Evolutionary conservation across 2,113 vertebrate genomes (phyloP), one percentile per base, ranked within the genome.

Genomic region (Oryzias celebensis): DNA sequence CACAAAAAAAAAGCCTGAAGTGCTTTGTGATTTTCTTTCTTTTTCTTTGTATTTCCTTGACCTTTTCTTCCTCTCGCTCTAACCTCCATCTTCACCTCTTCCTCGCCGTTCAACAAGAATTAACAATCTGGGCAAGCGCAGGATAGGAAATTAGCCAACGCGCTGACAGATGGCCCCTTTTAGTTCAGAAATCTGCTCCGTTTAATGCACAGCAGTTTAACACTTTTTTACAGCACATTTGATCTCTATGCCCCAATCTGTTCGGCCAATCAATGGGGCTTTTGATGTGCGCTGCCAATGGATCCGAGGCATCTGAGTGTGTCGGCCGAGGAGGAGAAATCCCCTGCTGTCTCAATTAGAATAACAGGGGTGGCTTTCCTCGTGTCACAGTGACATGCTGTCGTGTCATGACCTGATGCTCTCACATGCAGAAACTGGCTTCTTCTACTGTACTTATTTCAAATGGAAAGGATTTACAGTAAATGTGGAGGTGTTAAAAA

Each of bases 161-260:
- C 74, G 73, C 68, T 73, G 85, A 86, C 88, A 89, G 88, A 89
- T 88, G 89, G 84, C 59, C 49, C 58, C 58, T 73, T 75, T 80
- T 73, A 68, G 77, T 71, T 65, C 54, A 64, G 71, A 85, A 78
- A 78, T 81, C 83, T 67, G 77, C 77, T 50, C 73, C n/a, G 58
- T 84, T 89, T 78, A 82, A 85, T 75, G 78, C 56, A 42, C 63
- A 63, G 75, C 87, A 86, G 80, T 87, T 85, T 87, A 89, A 85
- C 85, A 87, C 85, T 83, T 85, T 85, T 88, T 88, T 85, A 86
- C 81, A 88, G 77, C 54, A 42, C 81, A 79, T 88, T 87, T 88
- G 82, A 87, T 89, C 85, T 85, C 84, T 81, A 75, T 65, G 73
- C 81, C 78, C 73, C 88, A 88, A 84, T 89, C 86, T 90, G 87